Evolutionary conservation across 2,888 invertebrate species (phyloP).

Genomic region (Apotomis turbidana): DNA sequence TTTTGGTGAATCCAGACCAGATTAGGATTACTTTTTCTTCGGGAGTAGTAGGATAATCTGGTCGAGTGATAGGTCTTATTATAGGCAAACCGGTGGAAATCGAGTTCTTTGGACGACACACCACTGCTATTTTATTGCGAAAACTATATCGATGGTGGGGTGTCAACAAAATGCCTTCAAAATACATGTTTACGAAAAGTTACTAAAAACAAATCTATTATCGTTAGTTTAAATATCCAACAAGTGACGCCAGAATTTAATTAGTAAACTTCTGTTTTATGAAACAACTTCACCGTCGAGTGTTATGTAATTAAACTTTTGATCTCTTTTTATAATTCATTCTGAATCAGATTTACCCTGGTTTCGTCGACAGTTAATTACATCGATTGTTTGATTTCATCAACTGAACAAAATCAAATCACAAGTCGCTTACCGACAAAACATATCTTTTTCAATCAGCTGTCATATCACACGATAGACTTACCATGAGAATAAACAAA

Average conservation of each 20-base stretch:
- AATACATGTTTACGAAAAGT: constrained; percentile 2
- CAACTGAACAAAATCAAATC: neutral
- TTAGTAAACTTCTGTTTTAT: constrained; percentile 14
- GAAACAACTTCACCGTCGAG: constrained; percentile 19
- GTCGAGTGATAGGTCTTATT: too few species aligned
- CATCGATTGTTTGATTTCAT: neutral
- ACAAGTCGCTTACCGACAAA: neutral
- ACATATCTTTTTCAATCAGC: neutral
- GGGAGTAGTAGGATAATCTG: too few species aligned
- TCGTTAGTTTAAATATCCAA: constrained; percentile 7
- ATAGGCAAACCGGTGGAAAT: too few species aligned
- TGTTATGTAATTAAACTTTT: constrained; percentile 19
- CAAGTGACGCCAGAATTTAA: constrained; percentile 9
- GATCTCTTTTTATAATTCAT: neutral
- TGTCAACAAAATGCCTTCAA: neutral
- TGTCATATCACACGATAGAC: neutral
- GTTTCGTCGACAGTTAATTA: too few species aligned
- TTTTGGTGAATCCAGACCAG: too few species aligned
- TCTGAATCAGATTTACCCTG: neutral
- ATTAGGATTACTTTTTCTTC: too few species aligned
- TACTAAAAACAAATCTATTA: constrained; percentile 18
- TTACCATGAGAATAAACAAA: constrained; percentile 5
- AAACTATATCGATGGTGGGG: neutral
- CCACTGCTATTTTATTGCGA: too few species aligned
- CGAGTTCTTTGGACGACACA: too few species aligned